phyloP scores from a whole-genome alignment of 2,113 vertebrate species.

The Grantiella picta region DNA sequence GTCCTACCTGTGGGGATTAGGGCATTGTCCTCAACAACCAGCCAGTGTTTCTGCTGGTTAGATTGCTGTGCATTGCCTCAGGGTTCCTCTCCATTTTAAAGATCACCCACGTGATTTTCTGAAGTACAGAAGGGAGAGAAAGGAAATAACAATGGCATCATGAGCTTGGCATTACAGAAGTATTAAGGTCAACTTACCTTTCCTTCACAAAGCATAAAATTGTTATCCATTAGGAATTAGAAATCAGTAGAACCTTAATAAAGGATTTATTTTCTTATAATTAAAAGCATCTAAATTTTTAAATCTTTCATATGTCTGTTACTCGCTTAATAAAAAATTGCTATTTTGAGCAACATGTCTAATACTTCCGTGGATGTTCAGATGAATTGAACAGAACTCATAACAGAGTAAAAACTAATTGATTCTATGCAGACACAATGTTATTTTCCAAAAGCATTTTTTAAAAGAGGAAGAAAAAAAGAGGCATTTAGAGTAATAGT shows the following conservation, averaged over 20 bases:
- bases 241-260: not conserved
- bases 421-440: not conserved
- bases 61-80: not conserved
- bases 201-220: not conserved
- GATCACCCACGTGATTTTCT: not conserved
- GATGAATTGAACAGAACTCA: not conserved
- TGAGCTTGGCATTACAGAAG: not conserved
- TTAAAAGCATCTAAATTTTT: not conserved
- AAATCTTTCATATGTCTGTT: not conserved
- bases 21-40: not conserved
- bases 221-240: not conserved
- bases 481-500: not conserved
- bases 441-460: not conserved
- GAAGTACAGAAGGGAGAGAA: not conserved
- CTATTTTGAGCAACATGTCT: not conserved
- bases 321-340: constrained; percentile 19
- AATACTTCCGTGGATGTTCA: not conserved
- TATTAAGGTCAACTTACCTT: not conserved
- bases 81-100: not conserved
- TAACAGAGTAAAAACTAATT: not conserved
- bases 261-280: not conserved
- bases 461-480: not conserved
- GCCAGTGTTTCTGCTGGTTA: not conserved
- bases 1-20: not conserved
- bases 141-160: not conserved